These are phyloP conservation scores for Cygnus buccinator DNA, from an alignment of 2,113 vertebrate species.

Conservation along the genomic window DNA sequence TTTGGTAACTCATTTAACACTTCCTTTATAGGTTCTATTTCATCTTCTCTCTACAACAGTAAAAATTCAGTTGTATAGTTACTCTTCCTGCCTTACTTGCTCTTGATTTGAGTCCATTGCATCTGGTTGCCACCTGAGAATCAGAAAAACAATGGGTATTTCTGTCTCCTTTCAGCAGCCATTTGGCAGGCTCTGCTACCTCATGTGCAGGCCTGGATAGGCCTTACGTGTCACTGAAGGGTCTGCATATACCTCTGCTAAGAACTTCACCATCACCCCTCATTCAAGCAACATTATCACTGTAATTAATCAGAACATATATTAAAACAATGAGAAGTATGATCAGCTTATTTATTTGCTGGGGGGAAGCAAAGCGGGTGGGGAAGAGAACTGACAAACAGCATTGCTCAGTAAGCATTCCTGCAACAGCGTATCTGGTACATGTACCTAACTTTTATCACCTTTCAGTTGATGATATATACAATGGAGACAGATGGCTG, in stretches of 20 bases:
- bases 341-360: neutral
- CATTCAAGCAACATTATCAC: neutral
- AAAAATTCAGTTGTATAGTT: neutral
- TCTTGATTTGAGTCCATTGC: neutral
- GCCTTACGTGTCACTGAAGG: neutral
- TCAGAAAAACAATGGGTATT: neutral
- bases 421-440: neutral
- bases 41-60: neutral
- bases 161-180: neutral
- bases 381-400: neutral
- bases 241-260: neutral
- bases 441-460: neutral
- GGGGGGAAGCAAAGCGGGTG: neutral
- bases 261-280: neutral
- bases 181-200: neutral
- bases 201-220: neutral
- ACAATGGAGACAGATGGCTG: neutral
- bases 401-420: neutral
- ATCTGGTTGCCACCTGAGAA: neutral
- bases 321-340: neutral
- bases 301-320: neutral
- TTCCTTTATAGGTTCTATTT: neutral
- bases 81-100: neutral
- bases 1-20: neutral
- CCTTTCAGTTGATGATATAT: neutral